Evolutionary conservation across 1,140 invertebrate species (phyloP), one percentile per base, ranked within the genome.

Genomic region (Drosophila equinoxialis): DNA sequence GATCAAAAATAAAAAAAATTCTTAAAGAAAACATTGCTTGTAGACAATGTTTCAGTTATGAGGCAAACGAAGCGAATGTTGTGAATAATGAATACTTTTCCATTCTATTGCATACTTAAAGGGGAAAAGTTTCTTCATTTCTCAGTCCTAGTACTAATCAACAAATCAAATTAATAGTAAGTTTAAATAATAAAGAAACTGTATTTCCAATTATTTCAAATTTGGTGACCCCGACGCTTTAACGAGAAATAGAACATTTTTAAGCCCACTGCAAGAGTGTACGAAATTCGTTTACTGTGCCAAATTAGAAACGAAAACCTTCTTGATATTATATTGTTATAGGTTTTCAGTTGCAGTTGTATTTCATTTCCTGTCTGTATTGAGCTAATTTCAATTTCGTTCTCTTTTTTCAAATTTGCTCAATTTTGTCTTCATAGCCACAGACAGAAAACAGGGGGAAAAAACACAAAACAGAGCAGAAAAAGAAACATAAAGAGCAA

Each of bases 341-440:
- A 30, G 17, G 45, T 11, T 51, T 51, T 51, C 17, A 23, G 17
- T 51, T 51, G 17, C 45, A 11, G 17, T 23, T 51, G 14, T 48
- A 30, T 30, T 30, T 6, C 30, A 48, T 48, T 48, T 48, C 6
- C 14, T 8, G 45, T 51, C 45, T 51, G 17, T 51, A 51, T 51
- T 51, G 45, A 51, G 45, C 45, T 51, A 51, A 51, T 51, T 51
- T 23, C 45, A 51, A 51, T 51, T 51, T 51, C 45, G 45, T 51
- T 51, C 20, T 23, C 45, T 51, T 23, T 51, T 51, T 51, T 23
- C 45, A 51, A 51, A 51, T 51, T 51, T 51, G 45, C 45, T 51
- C 45, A 51, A 51, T 51, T 51, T 51, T 23, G 17, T 51, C 20
- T 51, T 51, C 45, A 51, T 51, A 51, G 45, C 45, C 45, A 51